Conservation (phyloP, 2,797 vertebrate species). For the Coilia nasus region DNA sequence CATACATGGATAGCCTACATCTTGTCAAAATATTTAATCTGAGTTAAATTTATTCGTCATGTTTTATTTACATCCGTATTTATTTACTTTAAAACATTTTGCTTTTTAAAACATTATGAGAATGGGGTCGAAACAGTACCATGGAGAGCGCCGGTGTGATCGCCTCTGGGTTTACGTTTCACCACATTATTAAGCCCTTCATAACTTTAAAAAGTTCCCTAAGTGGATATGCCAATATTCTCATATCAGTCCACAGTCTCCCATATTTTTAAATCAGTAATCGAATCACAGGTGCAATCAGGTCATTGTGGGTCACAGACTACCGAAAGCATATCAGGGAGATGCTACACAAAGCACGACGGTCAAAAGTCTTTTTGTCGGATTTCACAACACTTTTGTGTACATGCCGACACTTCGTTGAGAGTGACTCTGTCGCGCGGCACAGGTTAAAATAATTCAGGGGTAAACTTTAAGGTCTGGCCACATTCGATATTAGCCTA, state of each 20-base stretch:
- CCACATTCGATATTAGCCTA: slow-evolving; percentile 63
- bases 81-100: background rate
- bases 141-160: slow-evolving; percentile 14
- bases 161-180: background rate
- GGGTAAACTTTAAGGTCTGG: slow-evolving; percentile 62
- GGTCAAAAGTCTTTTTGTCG: background rate
- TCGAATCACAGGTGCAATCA: background rate
- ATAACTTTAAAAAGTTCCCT: background rate
- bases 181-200: background rate
- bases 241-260: background rate
- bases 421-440: slow-evolving; percentile 45
- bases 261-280: background rate
- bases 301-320: background rate
- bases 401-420: background rate
- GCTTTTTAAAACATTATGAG: background rate
- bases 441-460: slow-evolving; percentile 54
- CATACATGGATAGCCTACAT: background rate
- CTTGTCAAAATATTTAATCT: background rate
- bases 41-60: background rate
- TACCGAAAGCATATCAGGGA: background rate
- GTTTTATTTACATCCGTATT: background rate
- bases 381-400: background rate
- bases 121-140: background rate
- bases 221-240: background rate
- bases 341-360: background rate